These are phyloP conservation scores for Prosopocoilus inquinatus DNA, from an alignment of 2,888 invertebrate species.

Conservation along the genomic window DNA sequence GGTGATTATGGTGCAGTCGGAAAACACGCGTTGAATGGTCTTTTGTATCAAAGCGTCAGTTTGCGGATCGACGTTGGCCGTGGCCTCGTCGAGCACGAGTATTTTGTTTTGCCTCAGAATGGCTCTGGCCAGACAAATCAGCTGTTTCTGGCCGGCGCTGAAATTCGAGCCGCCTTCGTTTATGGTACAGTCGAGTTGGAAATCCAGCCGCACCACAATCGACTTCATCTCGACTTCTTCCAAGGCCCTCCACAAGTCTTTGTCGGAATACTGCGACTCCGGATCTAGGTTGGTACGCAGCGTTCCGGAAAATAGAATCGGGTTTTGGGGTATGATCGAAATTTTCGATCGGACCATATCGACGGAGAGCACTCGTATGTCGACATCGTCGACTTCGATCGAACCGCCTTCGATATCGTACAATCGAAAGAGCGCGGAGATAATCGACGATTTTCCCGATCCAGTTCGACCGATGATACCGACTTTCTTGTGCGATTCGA, in stretches of 20 bases:
- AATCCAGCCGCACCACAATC: slow-evolving; percentile 57
- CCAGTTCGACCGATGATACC: slow-evolving; percentile 81
- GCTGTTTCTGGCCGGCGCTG: slow-evolving; percentile 58
- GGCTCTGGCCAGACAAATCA: slow-evolving; percentile 66
- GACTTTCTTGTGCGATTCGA: slow-evolving; percentile 67
- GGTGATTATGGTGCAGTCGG: slow-evolving; percentile 73
- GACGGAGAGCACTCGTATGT: slow-evolving; percentile 68
- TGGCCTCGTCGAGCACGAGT: slow-evolving; percentile 62
- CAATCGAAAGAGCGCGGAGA: slow-evolving; percentile 76
- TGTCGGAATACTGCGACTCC: slow-evolving; percentile 73
- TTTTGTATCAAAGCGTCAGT: slow-evolving; percentile 73
- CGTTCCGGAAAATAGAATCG: slow-evolving; percentile 81
- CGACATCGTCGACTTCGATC: slow-evolving; percentile 75
- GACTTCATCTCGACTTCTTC: slow-evolving; percentile 77
- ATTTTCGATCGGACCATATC: slow-evolving; percentile 71
- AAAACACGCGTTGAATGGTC: slow-evolving; percentile 70
- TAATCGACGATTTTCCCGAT: slow-evolving; percentile 75
- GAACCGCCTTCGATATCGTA: slow-evolving; percentile 69
- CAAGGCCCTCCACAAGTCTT: slow-evolving; percentile 76
- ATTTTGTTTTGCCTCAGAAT: slow-evolving; percentile 49
- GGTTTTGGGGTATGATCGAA: slow-evolving; percentile 84
- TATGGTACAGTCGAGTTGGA: slow-evolving; percentile 65
- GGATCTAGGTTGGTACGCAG: slow-evolving; percentile 87
- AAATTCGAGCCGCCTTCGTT: slow-evolving; percentile 60
- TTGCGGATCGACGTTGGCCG: slow-evolving; percentile 74